phyloP scores from a whole-genome alignment of 2,797 vertebrate species.

The Oreochromis mossambicus region DNA sequence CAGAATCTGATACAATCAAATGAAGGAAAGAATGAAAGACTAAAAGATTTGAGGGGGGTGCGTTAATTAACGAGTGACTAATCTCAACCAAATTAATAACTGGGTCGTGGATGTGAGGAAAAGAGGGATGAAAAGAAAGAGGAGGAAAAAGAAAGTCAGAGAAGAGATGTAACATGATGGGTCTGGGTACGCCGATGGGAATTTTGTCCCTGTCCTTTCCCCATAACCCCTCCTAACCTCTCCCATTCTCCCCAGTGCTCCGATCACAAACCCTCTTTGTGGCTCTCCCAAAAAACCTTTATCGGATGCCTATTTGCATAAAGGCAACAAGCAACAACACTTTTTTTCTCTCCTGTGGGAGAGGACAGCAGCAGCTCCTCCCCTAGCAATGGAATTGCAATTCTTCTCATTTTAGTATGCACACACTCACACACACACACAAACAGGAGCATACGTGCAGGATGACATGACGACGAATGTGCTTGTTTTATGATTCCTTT shows the following conservation, averaged over 20 bases:
- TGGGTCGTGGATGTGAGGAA: constrained; percentile 53
- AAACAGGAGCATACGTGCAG: constrained; percentile 27
- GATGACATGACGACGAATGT: constrained; percentile 46
- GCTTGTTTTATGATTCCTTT: constrained; percentile 48
- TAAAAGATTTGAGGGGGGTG: constrained; percentile 14
- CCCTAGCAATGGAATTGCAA: constrained; percentile 40
- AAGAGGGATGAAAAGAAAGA: constrained; percentile 46
- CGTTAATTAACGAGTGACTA: constrained; percentile 69
- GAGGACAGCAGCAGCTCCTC: constrained; percentile 51
- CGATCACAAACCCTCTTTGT: constrained; percentile 77
- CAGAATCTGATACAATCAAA: constrained; percentile 52
- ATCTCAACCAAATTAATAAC: constrained; percentile 71
- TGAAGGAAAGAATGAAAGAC: constrained; percentile 13
- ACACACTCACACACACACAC: constrained; percentile 5
- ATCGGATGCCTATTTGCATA: constrained; percentile 79
- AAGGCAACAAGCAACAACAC: constrained; percentile 79
- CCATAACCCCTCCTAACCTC: constrained; percentile 78
- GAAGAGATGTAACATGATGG: constrained; percentile 60
- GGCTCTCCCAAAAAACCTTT: constrained; percentile 59
- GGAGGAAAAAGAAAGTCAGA: constrained; percentile 16
- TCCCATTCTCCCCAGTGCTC: constrained; percentile 57
- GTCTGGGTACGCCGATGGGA: constrained; percentile 67
- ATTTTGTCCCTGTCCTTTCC: constrained; percentile 72
- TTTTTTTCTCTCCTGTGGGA: constrained; percentile 52
- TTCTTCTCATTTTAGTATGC: constrained; percentile 48